These are phyloP conservation scores for Psilanteris sp. DNA, from an alignment of 1,140 invertebrate species.

Conservation along the genomic window DNA sequence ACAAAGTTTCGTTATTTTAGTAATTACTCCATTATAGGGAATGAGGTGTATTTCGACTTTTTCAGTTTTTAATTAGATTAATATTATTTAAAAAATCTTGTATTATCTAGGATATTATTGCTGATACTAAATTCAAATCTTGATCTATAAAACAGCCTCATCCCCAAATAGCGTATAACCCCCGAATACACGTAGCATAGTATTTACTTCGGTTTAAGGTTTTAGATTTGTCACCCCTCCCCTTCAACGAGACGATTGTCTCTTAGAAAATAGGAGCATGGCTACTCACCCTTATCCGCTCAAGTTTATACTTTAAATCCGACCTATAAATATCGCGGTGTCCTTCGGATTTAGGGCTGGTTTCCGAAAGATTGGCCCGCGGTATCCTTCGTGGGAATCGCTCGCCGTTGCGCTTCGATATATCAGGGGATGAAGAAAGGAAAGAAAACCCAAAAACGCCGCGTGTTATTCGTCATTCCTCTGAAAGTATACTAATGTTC, in stretches of 20 bases:
- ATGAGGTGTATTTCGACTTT: too few relatives aligned
- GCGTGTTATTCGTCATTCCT: constrained; percentile 74
- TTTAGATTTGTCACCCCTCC: constrained; percentile 68
- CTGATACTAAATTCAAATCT: constrained; percentile 52
- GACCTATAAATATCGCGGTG: constrained; percentile 79
- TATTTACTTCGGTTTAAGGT: constrained; percentile 72
- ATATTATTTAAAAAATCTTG: constrained; percentile 20
- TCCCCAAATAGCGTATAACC: constrained; percentile 52
- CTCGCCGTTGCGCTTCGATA: constrained; percentile 77
- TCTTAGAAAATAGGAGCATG: constrained; percentile 76
- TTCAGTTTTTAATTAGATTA: too few relatives aligned
- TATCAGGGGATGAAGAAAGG: constrained; percentile 78
- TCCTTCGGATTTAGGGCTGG: constrained; percentile 78
- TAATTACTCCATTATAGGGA: too few relatives aligned
- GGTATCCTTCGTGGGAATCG: constrained; percentile 80
- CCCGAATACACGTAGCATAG: constrained; percentile 52
- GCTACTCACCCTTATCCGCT: constrained; percentile 67
- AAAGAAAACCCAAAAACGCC: constrained; percentile 66
- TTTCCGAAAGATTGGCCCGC: constrained; percentile 81
- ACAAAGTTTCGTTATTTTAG: too few relatives aligned
- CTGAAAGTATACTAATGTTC: constrained; percentile 67
- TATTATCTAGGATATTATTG: constrained; percentile 21
- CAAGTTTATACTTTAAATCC: constrained; percentile 81
- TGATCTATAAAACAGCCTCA: constrained; percentile 56
- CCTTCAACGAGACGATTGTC: constrained; percentile 66